Evolutionary conservation across 2,113 vertebrate genomes (phyloP).

Genomic region (Elephas maximus): DNA sequence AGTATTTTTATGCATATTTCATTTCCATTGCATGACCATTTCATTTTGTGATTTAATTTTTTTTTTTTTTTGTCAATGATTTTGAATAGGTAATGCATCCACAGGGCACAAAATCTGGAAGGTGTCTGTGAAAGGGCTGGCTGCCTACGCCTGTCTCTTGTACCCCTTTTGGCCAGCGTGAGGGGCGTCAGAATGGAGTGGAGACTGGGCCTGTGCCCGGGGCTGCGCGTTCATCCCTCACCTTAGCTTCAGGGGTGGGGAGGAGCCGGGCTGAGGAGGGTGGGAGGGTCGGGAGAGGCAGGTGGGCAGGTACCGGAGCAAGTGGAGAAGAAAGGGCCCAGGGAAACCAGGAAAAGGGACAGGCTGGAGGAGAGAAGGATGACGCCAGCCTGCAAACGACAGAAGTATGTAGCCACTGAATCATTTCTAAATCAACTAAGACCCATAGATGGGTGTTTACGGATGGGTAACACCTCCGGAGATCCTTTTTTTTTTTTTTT

Average conservation of each 20-base stretch:
- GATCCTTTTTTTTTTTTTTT: background rate
- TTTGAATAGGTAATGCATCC: background rate
- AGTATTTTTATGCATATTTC: background rate
- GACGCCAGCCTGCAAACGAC: background rate
- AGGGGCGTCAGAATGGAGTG: background rate
- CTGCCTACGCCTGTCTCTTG: background rate
- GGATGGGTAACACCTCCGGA: background rate
- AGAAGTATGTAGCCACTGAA: background rate
- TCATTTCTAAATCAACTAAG: slow-evolving; percentile 27
- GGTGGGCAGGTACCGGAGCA: background rate
- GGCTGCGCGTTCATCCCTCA: background rate
- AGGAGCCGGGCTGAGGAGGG: background rate
- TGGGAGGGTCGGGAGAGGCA: background rate
- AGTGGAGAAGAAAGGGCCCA: background rate
- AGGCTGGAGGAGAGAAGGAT: too few relatives aligned
- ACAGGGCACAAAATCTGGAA: background rate
- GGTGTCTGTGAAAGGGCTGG: too few relatives aligned
- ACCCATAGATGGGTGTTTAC: background rate
- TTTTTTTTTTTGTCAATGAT: background rate
- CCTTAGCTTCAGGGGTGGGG: background rate
- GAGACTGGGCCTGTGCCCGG: background rate
- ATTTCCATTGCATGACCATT: background rate
- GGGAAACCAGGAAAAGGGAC: background rate
- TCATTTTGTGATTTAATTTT: background rate
- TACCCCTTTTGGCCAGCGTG: background rate